Evolutionary conservation across 2,888 invertebrate species (phyloP), one percentile per base, ranked within the genome.

Genomic region (Hydraecia micacea): DNA sequence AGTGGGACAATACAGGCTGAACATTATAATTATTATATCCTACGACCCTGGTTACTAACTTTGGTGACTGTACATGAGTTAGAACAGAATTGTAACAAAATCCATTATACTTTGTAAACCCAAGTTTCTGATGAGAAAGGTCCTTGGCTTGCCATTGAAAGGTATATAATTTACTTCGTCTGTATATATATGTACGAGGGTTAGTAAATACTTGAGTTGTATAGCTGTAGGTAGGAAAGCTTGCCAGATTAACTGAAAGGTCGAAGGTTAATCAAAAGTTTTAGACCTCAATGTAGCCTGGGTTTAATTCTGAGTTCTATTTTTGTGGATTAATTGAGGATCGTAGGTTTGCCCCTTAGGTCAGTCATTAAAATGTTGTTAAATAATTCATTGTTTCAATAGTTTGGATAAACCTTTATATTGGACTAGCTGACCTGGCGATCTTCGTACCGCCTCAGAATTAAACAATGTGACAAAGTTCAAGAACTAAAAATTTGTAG

Each of bases 221-320:
- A 32, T 46, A 36, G 8, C 42, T n/a, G 15, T 73, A 15, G 46
- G 55, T 55, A 68, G 46, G 46, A 63, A 79, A 28, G 55, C 15
- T 55, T 62, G 39, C 68, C 36, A 62, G 86, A 70, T 80, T 85
- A 66, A 32, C 81, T 15, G 1, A 73, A 84, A 80, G 85, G 81
- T 81, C 32, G 32, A 62, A 80, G 70, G 60, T 80, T 63, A 73
- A 73, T 70, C 73, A 73, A 70, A 85, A 85, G 65, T 80, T 85
- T 82, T 32, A 62, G 79, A 36, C 58, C 65, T 58, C 36, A 63
- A 39, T 6, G n/a, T 67, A 67, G 55, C 13, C 67, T 84, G 77
- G 32, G 39, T 67, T 65, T 69, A 58, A 83, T 77, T 36, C 21
- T 3, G 55, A 36, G 39, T n/a, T 79, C 63, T 65, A 65, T 84